Percentiles rank a stretch among this genome's conserved stretches.
These are phyloP conservation scores for Orthosia gracilis DNA, from an alignment of 2,888 invertebrate genomes.

Conservation along the genomic window DNA sequence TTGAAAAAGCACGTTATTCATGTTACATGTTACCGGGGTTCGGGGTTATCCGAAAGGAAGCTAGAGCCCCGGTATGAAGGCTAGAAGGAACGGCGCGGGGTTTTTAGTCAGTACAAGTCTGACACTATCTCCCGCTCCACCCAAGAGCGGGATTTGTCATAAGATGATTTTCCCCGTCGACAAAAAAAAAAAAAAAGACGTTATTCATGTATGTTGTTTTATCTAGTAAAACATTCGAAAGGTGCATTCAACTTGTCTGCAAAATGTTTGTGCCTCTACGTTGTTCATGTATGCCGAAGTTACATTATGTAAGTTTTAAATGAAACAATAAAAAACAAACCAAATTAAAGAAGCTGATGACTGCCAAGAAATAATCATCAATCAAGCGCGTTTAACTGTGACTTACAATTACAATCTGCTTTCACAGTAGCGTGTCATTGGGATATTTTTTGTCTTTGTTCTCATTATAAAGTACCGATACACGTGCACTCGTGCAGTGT, in stretches of 20 bases:
- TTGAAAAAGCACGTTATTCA: not conserved
- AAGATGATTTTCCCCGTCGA: no score
- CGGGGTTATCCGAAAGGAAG: no score
- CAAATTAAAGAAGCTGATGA: conserved; percentile 25
- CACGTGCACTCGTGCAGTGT: conserved; percentile 43
- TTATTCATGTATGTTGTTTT: no score
- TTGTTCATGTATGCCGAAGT: conserved; percentile 6
- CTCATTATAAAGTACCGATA: conserved; percentile 44
- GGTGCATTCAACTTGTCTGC: not conserved
- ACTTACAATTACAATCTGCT: conserved; percentile 49
- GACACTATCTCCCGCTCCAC: no score
- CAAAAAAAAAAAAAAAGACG: no score
- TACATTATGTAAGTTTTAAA: not conserved
- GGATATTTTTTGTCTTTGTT: conserved; percentile 52
- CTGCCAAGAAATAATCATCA: conserved; percentile 45
- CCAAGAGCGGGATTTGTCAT: no score
- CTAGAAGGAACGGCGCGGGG: no score
- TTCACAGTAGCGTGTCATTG: conserved; percentile 59
- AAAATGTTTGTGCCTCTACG: not conserved
- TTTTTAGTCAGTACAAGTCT: no score
- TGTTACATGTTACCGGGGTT: no score
- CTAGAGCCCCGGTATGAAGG: no score
- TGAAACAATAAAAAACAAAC: conserved; percentile 12
- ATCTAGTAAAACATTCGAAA: not conserved
- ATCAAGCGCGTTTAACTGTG: conserved; percentile 51